Conservation (phyloP, 2,797 vertebrate species). For the Tapera naevia region DNA sequence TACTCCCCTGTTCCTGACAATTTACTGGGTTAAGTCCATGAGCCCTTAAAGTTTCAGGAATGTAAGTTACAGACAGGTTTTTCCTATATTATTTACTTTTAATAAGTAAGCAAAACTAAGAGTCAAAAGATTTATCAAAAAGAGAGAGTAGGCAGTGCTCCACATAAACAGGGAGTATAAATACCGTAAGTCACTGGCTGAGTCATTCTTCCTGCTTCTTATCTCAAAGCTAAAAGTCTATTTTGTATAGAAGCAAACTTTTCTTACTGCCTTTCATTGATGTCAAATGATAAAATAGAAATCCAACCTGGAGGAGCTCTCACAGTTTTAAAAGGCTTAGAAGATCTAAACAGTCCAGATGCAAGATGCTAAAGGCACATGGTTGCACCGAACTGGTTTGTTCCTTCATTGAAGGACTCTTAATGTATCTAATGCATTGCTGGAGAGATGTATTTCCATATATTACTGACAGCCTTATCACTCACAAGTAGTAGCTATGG, state of each 20-base stretch:
- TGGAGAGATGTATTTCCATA: neutral
- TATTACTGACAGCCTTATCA: neutral
- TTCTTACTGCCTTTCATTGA: neutral
- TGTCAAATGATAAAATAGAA: neutral
- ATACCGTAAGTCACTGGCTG: neutral
- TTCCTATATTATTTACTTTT: neutral
- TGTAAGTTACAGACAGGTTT: neutral
- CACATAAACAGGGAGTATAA: neutral
- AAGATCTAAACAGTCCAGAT: neutral
- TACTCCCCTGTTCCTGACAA: neutral
- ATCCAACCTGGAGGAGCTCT: neutral
- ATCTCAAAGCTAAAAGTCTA: neutral
- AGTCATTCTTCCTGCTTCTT: neutral
- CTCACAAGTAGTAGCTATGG: neutral
- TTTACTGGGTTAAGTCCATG: neutral
- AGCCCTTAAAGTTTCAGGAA: neutral
- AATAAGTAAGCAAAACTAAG: neutral
- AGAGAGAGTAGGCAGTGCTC: neutral
- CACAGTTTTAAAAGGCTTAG: neutral
- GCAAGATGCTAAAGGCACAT: neutral
- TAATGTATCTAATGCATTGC: neutral
- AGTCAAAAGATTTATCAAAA: slow-evolving; percentile 1
- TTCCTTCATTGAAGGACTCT: neutral
- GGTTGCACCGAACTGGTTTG: neutral
- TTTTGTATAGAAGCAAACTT: neutral